phyloP scores from a whole-genome alignment of 1,140 invertebrate genomes.

The Drosophila ficusphila region DNA sequence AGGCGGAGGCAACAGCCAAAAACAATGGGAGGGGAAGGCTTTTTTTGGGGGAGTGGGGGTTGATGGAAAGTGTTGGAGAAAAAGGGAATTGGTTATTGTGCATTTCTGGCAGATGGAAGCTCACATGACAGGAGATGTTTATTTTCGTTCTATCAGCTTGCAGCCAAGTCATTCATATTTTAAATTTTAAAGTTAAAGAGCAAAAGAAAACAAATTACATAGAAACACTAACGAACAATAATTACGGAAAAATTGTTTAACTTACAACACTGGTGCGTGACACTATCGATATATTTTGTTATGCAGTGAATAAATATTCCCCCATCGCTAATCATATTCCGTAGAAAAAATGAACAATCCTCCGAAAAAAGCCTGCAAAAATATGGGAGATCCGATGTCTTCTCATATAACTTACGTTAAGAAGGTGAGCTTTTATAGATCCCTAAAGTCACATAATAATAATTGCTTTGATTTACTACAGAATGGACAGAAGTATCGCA shows the following conservation, averaged over 20 bases:
- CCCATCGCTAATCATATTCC: too few species aligned
- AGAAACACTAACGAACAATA: not conserved
- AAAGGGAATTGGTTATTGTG: slow-evolving; percentile 22
- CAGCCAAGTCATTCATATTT: not conserved
- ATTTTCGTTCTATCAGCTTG: slow-evolving; percentile 5
- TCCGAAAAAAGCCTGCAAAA: too few species aligned
- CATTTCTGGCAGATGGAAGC: not conserved
- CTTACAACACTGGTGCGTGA: not conserved
- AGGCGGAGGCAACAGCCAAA: slow-evolving; percentile 13
- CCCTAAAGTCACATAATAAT: too few species aligned
- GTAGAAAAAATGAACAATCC: too few species aligned
- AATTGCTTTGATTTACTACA: too few species aligned
- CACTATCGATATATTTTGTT: not conserved
- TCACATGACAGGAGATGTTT: not conserved
- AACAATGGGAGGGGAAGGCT: not conserved
- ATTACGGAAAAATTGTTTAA: too few species aligned
- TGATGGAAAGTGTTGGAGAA: not conserved
- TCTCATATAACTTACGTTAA: too few species aligned
- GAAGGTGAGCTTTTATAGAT: too few species aligned
- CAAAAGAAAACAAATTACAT: not conserved
- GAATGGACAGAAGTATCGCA: too few species aligned
- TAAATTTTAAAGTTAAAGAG: not conserved
- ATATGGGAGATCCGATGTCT: too few species aligned
- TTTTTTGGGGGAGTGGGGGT: too few species aligned
- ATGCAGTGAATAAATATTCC: too few species aligned